Evolutionary conservation across 1,140 invertebrate species (phyloP), one percentile per base, ranked within the genome.

Genomic region (Carcinoscorpius rotundicauda): DNA sequence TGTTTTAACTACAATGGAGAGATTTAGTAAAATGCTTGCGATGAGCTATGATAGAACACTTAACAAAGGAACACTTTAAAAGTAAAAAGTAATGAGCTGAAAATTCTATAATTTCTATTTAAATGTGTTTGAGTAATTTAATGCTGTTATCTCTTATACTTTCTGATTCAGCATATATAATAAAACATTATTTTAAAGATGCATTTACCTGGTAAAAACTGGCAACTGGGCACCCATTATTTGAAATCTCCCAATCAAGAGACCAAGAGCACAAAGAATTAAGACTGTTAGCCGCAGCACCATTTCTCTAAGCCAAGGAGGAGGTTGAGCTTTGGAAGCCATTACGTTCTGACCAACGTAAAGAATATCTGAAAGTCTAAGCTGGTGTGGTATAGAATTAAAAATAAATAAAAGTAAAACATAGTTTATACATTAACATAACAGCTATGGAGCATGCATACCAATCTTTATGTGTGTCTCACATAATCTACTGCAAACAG

Each of bases 161-260:
- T 29, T 29, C 29, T 29, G 29, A 29, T 29, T 29, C 29, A 29
- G 29, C 29, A 29, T 2, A 29, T 29, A 29, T 29, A 29, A 29
- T 29, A 29, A 29, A 0, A 29, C 29, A 29, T 29, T 29, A 49
- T 6, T 9, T 6, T 58, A 8, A 56, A n/a, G 49, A 5, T 49
- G 49, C 48, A 51, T 60, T 52, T 72, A 91, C 83, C 88, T 87
- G 50, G 93, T 97, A 78, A 98, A 97, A 64, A 97, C 88, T 29
- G 94, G 94, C 70, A 98, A 80, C 78, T 95, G 92, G 1, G 93
- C 90, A 49, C 93, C 93, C 93, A 97, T 97, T 62, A 98, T 87
- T 74, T 92, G 88, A 59, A 97, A 82, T 67, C 94, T 82, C 6
- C 86, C 84, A n/a, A 92, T 80, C 52, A 97, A 79, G 51, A 97